These are phyloP conservation scores for Trididemnum nubilum DNA, from an alignment of 23 tunicate genomes.

Conservation along the genomic window DNA sequence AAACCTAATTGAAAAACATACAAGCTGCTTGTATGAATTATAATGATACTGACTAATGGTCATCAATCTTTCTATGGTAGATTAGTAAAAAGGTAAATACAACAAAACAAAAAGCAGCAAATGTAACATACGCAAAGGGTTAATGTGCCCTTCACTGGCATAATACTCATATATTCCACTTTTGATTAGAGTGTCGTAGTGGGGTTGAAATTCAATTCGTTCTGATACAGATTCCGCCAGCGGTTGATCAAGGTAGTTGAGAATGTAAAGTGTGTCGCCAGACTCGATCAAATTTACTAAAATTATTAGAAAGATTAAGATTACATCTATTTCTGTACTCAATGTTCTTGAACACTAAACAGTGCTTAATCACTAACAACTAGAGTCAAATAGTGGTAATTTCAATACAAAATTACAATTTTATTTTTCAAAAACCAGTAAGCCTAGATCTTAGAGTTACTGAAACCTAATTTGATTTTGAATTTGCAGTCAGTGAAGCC, in stretches of 20 bases:
- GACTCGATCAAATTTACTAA: slow-evolving; percentile 70
- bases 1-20: no score
- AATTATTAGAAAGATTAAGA: no score
- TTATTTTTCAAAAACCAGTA: no score
- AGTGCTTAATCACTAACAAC: background rate
- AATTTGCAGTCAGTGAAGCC: no score
- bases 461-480: no score
- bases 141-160: slow-evolving; percentile 92
- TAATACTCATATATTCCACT: slow-evolving; percentile 98
- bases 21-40: no score
- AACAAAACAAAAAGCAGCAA: background rate
- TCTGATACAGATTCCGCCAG: slow-evolving; percentile 69
- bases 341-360: no score
- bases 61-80: no score
- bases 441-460: no score
- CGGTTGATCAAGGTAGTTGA: slow-evolving; percentile 60
- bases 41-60: no score
- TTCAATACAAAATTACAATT: background rate
- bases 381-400: background rate
- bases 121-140: slow-evolving; percentile 75
- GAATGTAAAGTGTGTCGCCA: slow-evolving; percentile 82
- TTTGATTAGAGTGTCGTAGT: slow-evolving; percentile 89
- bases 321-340: no score
- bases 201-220: slow-evolving; percentile 87
- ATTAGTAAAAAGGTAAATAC: no score